Evolutionary conservation across 2,113 vertebrate genomes (phyloP), one percentile per base, ranked within the genome.

Genomic region (Planiliza haematocheilus): DNA sequence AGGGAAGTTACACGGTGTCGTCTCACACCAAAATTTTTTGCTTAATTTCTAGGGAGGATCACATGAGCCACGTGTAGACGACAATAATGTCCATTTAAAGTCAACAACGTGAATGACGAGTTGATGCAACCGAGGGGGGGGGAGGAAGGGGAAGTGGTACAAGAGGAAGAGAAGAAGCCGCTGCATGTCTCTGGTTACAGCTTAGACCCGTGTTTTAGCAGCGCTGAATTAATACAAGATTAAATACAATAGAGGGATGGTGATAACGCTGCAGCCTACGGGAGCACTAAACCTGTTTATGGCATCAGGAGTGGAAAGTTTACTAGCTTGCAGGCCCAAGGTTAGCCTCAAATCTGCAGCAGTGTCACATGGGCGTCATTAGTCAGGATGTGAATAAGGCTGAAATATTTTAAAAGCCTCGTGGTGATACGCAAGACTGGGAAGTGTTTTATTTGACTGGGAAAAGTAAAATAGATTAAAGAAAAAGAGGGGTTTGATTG

Each of bases 71-170:
- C 8, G 50, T 12, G 39, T 38, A 3, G 12, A 45, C 9, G 12
- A 8, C 21, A 46, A 13, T 12, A 14, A 60, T 71, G 65, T 60
- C 72, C 48, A 68, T 84, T 90, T 81, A 82, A 84, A 84, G 82
- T 30, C 61, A 79, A 62, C 14, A 30, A 42, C 3, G 61, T 72
- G 67, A 81, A 80, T 79, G 62, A 65, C 43, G 17, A 46, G 50
- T 51, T 73, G 72, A 51, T 74, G 73, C 52, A 83, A 77, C 50
- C 10, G 24, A 74, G 18, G 36, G 55, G n/a, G 53, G 18, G 30
- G 21, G 70, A 77, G 79, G 78, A 84, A 87, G 77, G 11, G 87
- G 86, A 88, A 88, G 83, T 80, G 75, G 66, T 65, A 10, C 42
- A 74, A 55, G 50, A 78, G 75, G 78, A 82, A 88, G 78, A 85